These are phyloP conservation scores for Oceanites oceanicus DNA, from an alignment of 2,113 vertebrate species.

Conservation along the genomic window DNA sequence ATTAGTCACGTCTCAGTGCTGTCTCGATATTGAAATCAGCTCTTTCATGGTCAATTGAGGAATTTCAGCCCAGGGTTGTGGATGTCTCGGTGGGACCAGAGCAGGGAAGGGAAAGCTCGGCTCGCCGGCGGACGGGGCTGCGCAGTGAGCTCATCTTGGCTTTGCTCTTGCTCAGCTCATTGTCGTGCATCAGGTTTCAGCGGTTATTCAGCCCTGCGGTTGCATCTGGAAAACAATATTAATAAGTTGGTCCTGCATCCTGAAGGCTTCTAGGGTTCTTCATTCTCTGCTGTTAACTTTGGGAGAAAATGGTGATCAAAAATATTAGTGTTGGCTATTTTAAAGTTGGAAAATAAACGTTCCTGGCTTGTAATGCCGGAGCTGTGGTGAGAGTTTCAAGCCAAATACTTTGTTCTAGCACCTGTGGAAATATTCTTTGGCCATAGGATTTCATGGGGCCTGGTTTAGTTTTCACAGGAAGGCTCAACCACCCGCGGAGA, in stretches of 20 bases:
- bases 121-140: not conserved
- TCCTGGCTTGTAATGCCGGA: not conserved
- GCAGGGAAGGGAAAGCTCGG: not conserved
- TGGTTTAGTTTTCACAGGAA: not conserved
- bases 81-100: not conserved
- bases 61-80: not conserved
- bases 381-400: not conserved
- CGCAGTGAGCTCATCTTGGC: slow-evolving; percentile 15
- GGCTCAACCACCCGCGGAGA: not conserved
- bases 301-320: not conserved
- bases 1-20: not conserved
- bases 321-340: not conserved
- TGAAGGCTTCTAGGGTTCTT: not conserved
- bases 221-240: not conserved
- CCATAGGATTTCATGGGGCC: not conserved
- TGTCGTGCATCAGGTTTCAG: not conserved
- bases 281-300: not conserved
- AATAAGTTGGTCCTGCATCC: not conserved
- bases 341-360: not conserved
- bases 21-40: not conserved
- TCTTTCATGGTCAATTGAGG: not conserved
- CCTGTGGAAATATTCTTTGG: not conserved
- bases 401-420: not conserved
- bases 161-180: not conserved
- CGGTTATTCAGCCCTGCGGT: not conserved